Conservation (phyloP, 2,888 invertebrate genomes). For the Tanaodytes sp. region DNA sequence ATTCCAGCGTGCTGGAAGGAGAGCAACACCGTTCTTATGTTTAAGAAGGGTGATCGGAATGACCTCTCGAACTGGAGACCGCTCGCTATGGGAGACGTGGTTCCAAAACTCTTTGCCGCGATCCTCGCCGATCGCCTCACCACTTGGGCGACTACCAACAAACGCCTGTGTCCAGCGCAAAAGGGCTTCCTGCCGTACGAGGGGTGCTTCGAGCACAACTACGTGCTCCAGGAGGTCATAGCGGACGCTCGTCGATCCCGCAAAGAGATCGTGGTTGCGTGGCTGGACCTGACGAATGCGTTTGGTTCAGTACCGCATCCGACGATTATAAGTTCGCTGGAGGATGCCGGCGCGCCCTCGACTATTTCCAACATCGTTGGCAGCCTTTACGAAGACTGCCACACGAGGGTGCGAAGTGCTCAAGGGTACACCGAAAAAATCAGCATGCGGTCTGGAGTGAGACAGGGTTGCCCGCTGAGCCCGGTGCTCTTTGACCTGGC, state of each 20-base stretch:
- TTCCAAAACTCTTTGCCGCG: conserved; percentile 44
- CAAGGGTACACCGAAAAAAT: neutral
- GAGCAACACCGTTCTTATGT: conserved; percentile 48
- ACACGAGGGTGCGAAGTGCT: neutral
- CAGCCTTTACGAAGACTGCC: conserved; percentile 44
- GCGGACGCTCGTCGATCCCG: conserved; percentile 50
- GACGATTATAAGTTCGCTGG: conserved; percentile 55
- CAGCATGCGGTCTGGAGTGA: conserved; percentile 60
- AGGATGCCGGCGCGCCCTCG: conserved; percentile 25
- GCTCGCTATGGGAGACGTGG: conserved; percentile 58
- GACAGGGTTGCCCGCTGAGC: conserved; percentile 64
- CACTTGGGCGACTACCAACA: conserved; percentile 50
- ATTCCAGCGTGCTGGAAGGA: conserved; percentile 46
- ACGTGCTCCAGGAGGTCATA: conserved; percentile 61
- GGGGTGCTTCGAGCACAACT: conserved; percentile 67
- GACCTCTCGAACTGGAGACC: conserved; percentile 62
- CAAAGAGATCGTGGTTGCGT: conserved; percentile 60
- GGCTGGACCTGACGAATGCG: conserved; percentile 69
- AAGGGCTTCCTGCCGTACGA: conserved; percentile 68
- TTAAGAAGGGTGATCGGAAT: conserved; percentile 39
- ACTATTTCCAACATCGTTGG: conserved; percentile 34
- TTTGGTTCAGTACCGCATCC: conserved; percentile 67
- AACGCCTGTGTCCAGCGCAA: conserved; percentile 61
- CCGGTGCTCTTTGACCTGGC: conserved; percentile 36
- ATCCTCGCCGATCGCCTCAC: conserved; percentile 25